Evolutionary conservation across 2,888 invertebrate species (phyloP).

Genomic region (Tachystola acroxantha): DNA sequence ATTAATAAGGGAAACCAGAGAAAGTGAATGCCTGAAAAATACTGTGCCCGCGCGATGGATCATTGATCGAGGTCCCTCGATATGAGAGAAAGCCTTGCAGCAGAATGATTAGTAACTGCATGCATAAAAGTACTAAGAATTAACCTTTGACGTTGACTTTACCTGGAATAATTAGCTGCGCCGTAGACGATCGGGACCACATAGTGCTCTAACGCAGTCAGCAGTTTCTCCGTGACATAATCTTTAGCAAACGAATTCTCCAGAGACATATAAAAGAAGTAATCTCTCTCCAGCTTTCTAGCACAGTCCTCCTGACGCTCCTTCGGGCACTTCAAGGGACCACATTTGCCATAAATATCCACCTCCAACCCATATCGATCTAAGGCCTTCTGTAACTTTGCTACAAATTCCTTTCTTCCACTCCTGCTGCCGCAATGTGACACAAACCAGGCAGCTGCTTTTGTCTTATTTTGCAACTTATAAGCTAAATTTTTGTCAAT

Average conservation of each 20-base stretch:
- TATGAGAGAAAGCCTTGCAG: too few species aligned
- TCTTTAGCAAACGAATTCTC: slow-evolving; percentile 84
- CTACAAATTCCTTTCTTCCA: slow-evolving; percentile 35
- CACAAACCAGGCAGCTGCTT: slow-evolving; percentile 66
- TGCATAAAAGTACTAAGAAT: too few species aligned
- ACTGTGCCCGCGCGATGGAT: too few species aligned
- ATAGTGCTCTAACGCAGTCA: slow-evolving; percentile 76
- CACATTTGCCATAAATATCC: slow-evolving; percentile 77
- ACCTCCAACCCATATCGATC: slow-evolving; percentile 38
- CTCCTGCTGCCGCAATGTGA: slow-evolving; percentile 51
- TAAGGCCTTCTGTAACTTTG: slow-evolving; percentile 35
- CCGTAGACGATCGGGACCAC: slow-evolving; percentile 83
- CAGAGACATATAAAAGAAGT: slow-evolving; percentile 85
- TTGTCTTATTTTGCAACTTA: slow-evolving; percentile 44
- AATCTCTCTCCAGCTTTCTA: slow-evolving; percentile 67
- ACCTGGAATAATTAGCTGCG: slow-evolving; percentile 80
- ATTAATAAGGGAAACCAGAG: too few species aligned
- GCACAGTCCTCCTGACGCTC: slow-evolving; percentile 35
- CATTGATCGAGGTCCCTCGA: too few species aligned
- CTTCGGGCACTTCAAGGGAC: slow-evolving; percentile 43
- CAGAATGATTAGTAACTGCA: too few species aligned
- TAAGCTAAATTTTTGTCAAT: slow-evolving; percentile 26
- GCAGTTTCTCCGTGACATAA: slow-evolving; percentile 78
- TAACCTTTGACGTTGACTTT: too few species aligned
- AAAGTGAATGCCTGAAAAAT: too few species aligned